These are phyloP conservation scores for Tupaia tana DNA, from an alignment of 2,113 vertebrate species.

Conservation along the genomic window DNA sequence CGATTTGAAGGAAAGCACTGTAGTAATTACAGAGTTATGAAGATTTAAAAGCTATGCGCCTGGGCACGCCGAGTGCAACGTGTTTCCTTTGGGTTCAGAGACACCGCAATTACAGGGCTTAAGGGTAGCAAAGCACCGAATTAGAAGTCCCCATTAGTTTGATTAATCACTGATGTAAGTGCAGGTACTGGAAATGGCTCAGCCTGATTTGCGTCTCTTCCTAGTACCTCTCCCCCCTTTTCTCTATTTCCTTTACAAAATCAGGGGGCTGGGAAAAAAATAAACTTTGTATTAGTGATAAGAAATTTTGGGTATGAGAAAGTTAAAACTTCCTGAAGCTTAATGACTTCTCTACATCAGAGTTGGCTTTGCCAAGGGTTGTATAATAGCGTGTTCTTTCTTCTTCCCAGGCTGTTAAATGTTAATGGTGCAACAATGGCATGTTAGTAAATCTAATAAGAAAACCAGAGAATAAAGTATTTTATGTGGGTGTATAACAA, in stretches of 20 bases:
- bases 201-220: slow-evolving; percentile 67
- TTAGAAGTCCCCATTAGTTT: slow-evolving; percentile 82
- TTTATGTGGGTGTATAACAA: slow-evolving; percentile 60
- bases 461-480: slow-evolving; percentile 66
- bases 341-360: slow-evolving; percentile 65
- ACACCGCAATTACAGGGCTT: slow-evolving; percentile 80
- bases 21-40: slow-evolving; percentile 83
- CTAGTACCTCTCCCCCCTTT: background rate
- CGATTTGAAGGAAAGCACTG: slow-evolving; percentile 81
- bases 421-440: slow-evolving; percentile 71
- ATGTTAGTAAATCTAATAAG: slow-evolving; percentile 72
- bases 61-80: slow-evolving; percentile 72
- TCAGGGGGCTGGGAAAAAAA: slow-evolving; percentile 46
- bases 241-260: slow-evolving; percentile 64
- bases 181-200: slow-evolving; percentile 66
- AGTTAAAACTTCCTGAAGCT: slow-evolving; percentile 73
- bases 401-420: slow-evolving; percentile 66
- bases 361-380: slow-evolving; percentile 69
- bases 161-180: slow-evolving; percentile 80
- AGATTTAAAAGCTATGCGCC: slow-evolving; percentile 82
- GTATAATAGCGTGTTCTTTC: slow-evolving; percentile 60
- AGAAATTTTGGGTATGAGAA: slow-evolving; percentile 62
- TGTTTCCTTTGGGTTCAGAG: slow-evolving; percentile 81
- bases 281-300: slow-evolving; percentile 57
- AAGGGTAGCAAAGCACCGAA: slow-evolving; percentile 78